Base-by-base conservation (phyloP, 1,140 invertebrate genomes). In the Popillia japonica region DNA sequence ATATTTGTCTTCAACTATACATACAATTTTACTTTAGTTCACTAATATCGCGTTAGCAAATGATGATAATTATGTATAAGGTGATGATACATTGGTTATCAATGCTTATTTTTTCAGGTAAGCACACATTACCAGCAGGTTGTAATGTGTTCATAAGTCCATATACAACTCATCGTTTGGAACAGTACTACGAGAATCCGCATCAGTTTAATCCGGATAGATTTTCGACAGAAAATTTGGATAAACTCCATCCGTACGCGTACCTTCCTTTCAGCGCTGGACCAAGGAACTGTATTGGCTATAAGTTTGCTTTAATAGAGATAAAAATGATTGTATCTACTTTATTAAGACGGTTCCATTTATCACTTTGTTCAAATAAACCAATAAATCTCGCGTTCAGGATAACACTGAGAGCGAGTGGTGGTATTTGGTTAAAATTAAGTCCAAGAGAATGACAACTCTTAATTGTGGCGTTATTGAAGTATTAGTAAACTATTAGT, bases 61-160 rank as follows among this genome's bases (percentile, higher is more conserved):
- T 2, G 27, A 34, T 34, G 27, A 2, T 34, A 34, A 34, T 34
- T 34, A 34, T 34, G 4, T 34, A n/a, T 34, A 34, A 34, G 4
- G 27, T 34, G 27, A 34, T 34, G 27, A 4, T 4, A 34, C 4
- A 34, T 34, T 34, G 27, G 4, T 34, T 34, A 34, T 34, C 9
- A 14, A 48, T 48, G 44, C 3, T 41, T 74, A 23, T 44, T 41
- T 59, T 81, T 81, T 77, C 55, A 84, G 83, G 79, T 77, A 77
- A 80, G 27, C 64, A 80, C 55, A 80, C 77, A 23, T 81, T 90
- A 64, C 89, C 88, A 2, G 78, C 78, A 0, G 88, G 89, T 9
- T 86, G 85, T 68, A 83, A 84, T 78, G 72, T 85, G 3, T 79
- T 83, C 8, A 81, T 85, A 61, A 82, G 80, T 6, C 82, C 82